phyloP scores from a whole-genome alignment of 2,888 invertebrate genomes.

The Microdon myrmicae region DNA sequence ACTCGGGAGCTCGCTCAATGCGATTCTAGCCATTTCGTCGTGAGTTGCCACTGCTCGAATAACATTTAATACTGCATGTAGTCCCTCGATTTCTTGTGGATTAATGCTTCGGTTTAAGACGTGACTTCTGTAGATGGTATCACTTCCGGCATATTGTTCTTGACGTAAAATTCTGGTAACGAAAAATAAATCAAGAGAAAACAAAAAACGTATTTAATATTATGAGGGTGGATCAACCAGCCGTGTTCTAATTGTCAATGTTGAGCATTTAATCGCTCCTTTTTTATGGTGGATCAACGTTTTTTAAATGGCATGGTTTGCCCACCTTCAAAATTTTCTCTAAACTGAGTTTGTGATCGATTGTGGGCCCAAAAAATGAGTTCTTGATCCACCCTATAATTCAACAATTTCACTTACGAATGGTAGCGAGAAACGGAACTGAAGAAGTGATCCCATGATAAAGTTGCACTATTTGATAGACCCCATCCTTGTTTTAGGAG shows the following conservation, averaged over 20 bases:
- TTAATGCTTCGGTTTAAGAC: constrained; percentile 74
- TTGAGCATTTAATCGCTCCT: too few species aligned
- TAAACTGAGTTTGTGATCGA: too few species aligned
- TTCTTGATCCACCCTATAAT: too few species aligned
- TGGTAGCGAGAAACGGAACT: constrained; percentile 79
- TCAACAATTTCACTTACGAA: constrained; percentile 66
- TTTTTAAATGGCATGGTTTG: too few species aligned
- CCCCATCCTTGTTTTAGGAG: constrained; percentile 75
- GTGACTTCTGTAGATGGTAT: constrained; percentile 73
- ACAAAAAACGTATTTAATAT: too few species aligned
- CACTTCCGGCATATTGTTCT: constrained; percentile 74
- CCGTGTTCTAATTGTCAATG: too few species aligned
- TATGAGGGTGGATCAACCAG: too few species aligned
- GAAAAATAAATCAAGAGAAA: too few species aligned
- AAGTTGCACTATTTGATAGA: constrained; percentile 69
- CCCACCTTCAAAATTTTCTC: too few species aligned
- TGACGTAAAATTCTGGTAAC: constrained; percentile 75
- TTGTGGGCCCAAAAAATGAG: too few species aligned
- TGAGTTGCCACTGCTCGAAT: constrained; percentile 81
- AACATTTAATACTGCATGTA: constrained; percentile 82
- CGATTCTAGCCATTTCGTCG: constrained; percentile 82
- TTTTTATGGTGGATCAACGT: too few species aligned
- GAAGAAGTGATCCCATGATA: constrained; percentile 90
- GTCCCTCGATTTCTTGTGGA: constrained; percentile 84
- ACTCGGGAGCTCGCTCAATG: constrained; percentile 86